Conservation (phyloP, 2,797 vertebrate genomes). For the Hafferia zeledoni region DNA sequence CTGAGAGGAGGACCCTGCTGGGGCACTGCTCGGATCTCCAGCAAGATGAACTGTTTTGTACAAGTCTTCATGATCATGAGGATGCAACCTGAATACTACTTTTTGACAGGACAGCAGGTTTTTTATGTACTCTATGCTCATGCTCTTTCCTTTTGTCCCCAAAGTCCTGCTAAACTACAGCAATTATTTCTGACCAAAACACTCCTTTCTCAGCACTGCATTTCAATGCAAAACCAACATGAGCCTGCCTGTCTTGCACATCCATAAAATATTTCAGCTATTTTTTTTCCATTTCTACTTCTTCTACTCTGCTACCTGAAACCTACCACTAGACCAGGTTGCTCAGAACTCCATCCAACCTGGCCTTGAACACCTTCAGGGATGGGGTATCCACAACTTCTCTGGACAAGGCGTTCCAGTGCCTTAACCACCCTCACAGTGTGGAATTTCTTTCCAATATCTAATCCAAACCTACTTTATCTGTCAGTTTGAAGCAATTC, state of each 20-base stretch:
- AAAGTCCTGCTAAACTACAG: background rate
- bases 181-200: background rate
- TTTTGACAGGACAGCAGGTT: background rate
- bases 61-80: background rate
- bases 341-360: background rate
- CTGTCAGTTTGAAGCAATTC: background rate
- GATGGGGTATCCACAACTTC: fast-evolving
- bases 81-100: background rate
- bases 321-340: fast-evolving
- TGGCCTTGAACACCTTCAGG: background rate
- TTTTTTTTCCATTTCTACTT: background rate
- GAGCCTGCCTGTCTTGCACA: background rate
- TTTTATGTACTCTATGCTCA: background rate
- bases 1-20: slow-evolving; percentile 4
- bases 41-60: background rate
- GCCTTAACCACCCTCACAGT: fast-evolving
- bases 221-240: background rate
- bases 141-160: background rate
- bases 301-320: background rate
- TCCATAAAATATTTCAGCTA: background rate
- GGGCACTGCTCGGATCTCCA: background rate
- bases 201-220: background rate
- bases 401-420: fast-evolving
- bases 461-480: background rate
- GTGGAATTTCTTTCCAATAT: background rate